Percentiles rank a stretch among this genome's conserved stretches.
phyloP scores from a whole-genome alignment of 2,888 invertebrate genomes.

The Cosmopolites sordidus region DNA sequence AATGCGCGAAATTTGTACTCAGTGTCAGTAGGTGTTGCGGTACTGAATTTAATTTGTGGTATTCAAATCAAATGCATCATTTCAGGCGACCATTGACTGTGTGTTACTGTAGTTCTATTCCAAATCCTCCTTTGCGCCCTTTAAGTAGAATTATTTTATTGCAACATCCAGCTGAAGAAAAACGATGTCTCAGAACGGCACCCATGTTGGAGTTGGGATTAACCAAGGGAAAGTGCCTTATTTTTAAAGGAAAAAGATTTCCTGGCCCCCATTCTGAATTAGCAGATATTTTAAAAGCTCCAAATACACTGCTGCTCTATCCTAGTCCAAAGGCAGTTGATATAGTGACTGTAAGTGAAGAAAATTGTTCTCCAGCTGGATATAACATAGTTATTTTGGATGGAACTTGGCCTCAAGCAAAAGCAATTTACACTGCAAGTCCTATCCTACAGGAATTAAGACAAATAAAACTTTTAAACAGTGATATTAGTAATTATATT shows the following conservation, averaged over 20 bases:
- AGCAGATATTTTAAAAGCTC: constrained; percentile 57
- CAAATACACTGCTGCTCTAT: constrained; percentile 73
- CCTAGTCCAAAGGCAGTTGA: constrained; percentile 73
- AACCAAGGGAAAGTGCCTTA: constrained; percentile 68
- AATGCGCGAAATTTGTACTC: constrained; percentile 65
- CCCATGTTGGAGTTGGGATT: constrained; percentile 82
- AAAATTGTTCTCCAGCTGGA: neutral
- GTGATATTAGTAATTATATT: constrained; percentile 76
- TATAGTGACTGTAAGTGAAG: constrained; percentile 21
- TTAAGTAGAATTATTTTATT: constrained; percentile 72
- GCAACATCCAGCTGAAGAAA: constrained; percentile 92
- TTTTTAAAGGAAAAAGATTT: constrained; percentile 80
- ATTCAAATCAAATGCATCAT: neutral
- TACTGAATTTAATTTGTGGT: no score
- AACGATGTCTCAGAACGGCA: constrained; percentile 82
- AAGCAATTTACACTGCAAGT: constrained; percentile 83
- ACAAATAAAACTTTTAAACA: constrained; percentile 76
- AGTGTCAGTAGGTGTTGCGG: constrained; percentile 61
- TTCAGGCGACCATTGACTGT: constrained; percentile 75
- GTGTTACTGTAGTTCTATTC: constrained; percentile 88
- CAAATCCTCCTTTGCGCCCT: constrained; percentile 63
- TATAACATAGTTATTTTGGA: constrained; percentile 82
- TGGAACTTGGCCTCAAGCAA: constrained; percentile 95
- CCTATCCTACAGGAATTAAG: constrained; percentile 66
- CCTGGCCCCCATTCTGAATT: constrained; percentile 66